phyloP scores from a whole-genome alignment of 2,888 invertebrate species.

The Chrysolina haemoptera region DNA sequence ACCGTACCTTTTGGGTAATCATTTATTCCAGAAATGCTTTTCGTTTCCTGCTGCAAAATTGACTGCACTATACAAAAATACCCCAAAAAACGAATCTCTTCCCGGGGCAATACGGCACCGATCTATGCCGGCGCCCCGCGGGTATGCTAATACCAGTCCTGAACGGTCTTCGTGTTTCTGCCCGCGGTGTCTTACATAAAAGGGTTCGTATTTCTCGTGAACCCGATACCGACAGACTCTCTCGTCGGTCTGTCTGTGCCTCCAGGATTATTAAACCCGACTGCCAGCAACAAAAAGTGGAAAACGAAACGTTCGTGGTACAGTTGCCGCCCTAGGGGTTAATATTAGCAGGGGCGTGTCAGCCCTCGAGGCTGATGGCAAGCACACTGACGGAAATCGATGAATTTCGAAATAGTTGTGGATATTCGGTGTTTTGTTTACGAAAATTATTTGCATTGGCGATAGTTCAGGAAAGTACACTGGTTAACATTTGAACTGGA shows the following conservation, averaged over 20 bases:
- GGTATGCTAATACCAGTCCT: slow-evolving; percentile 22
- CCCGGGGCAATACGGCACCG: slow-evolving; percentile 9
- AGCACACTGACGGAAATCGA: neutral
- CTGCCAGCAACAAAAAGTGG: slow-evolving; percentile 64
- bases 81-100: slow-evolving; percentile 3
- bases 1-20: neutral
- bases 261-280: slow-evolving; percentile 57
- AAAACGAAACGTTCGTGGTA: slow-evolving; percentile 51
- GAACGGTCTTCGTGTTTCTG: slow-evolving; percentile 56
- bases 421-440: neutral
- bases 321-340: slow-evolving; percentile 59
- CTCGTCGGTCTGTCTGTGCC: slow-evolving; percentile 31
- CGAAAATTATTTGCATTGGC: neutral
- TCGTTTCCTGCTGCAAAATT: neutral
- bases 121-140: slow-evolving; percentile 9
- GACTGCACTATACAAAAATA: neutral
- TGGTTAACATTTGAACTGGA: no score
- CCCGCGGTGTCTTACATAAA: slow-evolving; percentile 60
- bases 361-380: neutral
- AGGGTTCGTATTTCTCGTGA: slow-evolving; percentile 64
- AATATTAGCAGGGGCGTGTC: slow-evolving; percentile 16
- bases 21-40: neutral
- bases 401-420: neutral
- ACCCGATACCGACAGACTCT: slow-evolving; percentile 57
- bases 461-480: no score